These are phyloP conservation scores for Elymnias hypermnestra DNA, from an alignment of 1,140 invertebrate species.

Conservation along the genomic window DNA sequence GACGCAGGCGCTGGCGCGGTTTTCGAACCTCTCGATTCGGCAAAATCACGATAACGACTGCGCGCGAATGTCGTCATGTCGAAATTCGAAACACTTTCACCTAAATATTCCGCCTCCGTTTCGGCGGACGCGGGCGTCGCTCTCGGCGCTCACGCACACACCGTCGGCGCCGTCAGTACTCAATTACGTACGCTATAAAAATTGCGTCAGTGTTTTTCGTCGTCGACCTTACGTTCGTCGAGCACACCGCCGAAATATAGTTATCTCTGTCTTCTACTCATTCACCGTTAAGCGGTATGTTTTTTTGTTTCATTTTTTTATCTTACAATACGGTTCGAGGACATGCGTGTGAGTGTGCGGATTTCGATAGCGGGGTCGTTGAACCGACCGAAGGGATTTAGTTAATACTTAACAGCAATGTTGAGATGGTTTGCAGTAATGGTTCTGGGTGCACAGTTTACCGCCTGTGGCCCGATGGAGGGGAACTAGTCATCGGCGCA, in stretches of 20 bases:
- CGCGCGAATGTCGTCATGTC: constrained; percentile 73
- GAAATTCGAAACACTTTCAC: constrained; percentile 76
- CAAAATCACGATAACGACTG: constrained; percentile 75
- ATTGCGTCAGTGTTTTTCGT: constrained; percentile 75
- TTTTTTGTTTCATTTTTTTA: constrained; percentile 71
- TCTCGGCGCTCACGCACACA: constrained; percentile 73
- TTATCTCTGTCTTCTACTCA: constrained; percentile 69
- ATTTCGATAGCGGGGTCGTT: constrained; percentile 72
- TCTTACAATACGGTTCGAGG: constrained; percentile 51
- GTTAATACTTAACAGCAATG: constrained; percentile 50
- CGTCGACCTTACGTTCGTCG: constrained; percentile 58
- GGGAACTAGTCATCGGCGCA: constrained; percentile 42
- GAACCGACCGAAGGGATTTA: constrained; percentile 69
- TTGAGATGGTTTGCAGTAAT: constrained; percentile 50
- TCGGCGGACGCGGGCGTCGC: constrained; percentile 72
- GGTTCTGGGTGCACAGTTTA: constrained; percentile 31
- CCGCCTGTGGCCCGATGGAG: constrained; percentile 45
- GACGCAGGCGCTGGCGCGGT: constrained; percentile 42
- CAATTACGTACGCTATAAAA: constrained; percentile 73
- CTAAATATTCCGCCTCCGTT: constrained; percentile 74
- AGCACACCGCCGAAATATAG: constrained; percentile 65
- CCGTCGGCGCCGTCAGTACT: constrained; percentile 49
- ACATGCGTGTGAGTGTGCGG: constrained; percentile 69
- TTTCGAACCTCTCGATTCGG: constrained; percentile 70
- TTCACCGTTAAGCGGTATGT: constrained; percentile 51